These are phyloP conservation scores for Stenolophus ochropezus DNA, from an alignment of 2,888 invertebrate genomes.

Conservation along the genomic window DNA sequence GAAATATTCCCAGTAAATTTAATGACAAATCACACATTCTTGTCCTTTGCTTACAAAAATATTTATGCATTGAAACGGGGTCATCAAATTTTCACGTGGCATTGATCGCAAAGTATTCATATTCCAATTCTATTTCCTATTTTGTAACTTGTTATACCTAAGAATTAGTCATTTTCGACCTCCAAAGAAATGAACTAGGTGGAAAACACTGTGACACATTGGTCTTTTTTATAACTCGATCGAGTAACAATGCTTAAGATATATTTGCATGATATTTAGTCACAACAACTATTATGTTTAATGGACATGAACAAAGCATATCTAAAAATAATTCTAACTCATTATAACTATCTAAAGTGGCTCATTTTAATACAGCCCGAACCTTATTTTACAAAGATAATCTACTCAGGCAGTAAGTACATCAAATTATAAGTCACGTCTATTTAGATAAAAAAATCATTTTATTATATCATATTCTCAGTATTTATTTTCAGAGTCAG, in stretches of 20 bases:
- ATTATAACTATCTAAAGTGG: background rate
- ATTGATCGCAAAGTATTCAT: constrained; percentile 2
- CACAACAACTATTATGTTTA: constrained; percentile 1
- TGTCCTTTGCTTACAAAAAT: background rate
- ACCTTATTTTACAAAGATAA: background rate
- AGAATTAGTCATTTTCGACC: constrained; percentile 30
- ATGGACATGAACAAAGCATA: constrained; percentile 32
- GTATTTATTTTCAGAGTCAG: background rate
- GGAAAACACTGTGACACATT: constrained; percentile 28
- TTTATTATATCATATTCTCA: background rate
- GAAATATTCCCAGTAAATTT: background rate
- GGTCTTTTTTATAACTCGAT: constrained; percentile 14
- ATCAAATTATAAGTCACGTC: background rate
- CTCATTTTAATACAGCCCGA: constrained; percentile 3
- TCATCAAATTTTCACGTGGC: constrained; percentile 23
- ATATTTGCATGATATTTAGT: constrained; percentile 21
- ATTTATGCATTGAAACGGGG: constrained; percentile 1
- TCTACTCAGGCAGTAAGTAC: background rate
- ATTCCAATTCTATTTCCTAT: constrained; percentile 2
- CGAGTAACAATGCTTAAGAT: constrained; percentile 7
- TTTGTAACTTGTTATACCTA: constrained; percentile 6
- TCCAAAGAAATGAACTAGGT: constrained; percentile 15
- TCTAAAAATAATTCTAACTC: constrained; percentile 23
- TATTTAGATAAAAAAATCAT: background rate
- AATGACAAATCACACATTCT: background rate